phyloP scores from a whole-genome alignment of 2,113 vertebrate genomes.

The Crotalus helleri region DNA sequence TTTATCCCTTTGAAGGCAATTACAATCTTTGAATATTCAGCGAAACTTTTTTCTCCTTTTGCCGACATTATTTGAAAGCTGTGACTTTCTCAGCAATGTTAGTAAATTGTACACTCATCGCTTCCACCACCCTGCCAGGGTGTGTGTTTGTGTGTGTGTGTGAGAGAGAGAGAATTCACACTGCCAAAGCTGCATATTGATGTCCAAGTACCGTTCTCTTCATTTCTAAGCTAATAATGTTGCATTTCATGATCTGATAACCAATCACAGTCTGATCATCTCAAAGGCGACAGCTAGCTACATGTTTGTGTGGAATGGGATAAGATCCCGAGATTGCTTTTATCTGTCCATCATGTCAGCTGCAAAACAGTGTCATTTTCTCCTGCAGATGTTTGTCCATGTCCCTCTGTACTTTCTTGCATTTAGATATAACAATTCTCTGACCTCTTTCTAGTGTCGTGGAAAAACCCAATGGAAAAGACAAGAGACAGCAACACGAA shows the following conservation, averaged over 20 bases:
- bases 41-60: neutral
- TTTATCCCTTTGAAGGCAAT: neutral
- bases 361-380: neutral
- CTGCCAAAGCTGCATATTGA: neutral
- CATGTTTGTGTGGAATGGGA: neutral
- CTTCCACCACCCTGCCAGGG: neutral
- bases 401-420: neutral
- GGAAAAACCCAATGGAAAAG: no score
- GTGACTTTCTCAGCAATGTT: neutral
- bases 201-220: neutral
- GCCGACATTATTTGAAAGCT: neutral
- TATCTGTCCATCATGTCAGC: neutral
- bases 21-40: neutral
- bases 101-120: neutral
- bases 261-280: neutral
- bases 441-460: neutral
- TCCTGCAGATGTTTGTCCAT: neutral
- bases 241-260: neutral
- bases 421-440: neutral
- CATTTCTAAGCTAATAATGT: neutral
- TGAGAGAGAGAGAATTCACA: neutral
- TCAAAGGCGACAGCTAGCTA: no score
- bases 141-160: no score
- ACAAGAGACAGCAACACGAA: no score
- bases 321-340: neutral